A percentile compares a stretch with the other conserved stretches of the same genome.
Conservation (phyloP, 2,888 invertebrate genomes). For the Anthophora plumipes region DNA sequence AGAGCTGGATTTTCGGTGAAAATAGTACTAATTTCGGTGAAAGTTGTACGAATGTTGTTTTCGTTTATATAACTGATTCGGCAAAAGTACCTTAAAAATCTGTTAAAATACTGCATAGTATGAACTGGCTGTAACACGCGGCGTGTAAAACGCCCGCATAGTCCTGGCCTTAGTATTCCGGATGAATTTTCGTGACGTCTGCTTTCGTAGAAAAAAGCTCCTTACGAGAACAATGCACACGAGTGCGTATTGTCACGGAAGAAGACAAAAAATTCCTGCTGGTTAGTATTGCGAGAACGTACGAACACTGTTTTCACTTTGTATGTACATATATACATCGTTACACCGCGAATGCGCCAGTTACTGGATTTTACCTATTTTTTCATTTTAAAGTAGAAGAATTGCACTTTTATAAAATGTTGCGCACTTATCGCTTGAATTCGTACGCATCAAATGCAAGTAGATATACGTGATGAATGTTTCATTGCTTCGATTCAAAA, state of each 20-base stretch:
- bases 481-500: too few species aligned
- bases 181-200: constrained; percentile 1
- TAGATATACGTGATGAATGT: too few species aligned
- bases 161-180: too few species aligned
- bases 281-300: neutral
- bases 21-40: too few species aligned
- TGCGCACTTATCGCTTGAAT: neutral
- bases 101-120: too few species aligned
- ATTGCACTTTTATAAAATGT: neutral
- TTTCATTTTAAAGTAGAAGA: neutral
- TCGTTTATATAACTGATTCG: too few species aligned
- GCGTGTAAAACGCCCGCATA: too few species aligned
- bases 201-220: neutral
- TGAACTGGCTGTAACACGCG: too few species aligned
- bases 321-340: too few species aligned
- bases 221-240: neutral
- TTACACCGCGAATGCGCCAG: neutral
- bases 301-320: neutral
- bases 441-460: neutral
- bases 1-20: too few species aligned
- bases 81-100: too few species aligned
- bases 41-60: too few species aligned
- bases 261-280: neutral
- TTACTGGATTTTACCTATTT: neutral
- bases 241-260: constrained; percentile 1